Evolutionary conservation across 1,140 invertebrate genomes (phyloP).

Genomic region (Pseudachorutes palmiensis): DNA sequence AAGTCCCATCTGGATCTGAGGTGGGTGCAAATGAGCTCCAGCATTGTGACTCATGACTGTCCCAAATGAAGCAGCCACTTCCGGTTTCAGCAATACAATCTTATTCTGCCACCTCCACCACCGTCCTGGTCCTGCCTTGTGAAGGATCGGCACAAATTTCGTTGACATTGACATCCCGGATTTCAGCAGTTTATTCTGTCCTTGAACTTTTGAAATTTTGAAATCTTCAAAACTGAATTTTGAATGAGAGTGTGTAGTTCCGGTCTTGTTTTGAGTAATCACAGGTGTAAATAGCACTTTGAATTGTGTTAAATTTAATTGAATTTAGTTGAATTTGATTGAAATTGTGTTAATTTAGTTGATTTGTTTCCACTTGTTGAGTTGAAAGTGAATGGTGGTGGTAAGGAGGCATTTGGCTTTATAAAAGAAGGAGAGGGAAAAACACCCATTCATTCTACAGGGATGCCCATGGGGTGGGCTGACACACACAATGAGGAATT

Average conservation of each 20-base stretch:
- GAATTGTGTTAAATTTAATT: no score
- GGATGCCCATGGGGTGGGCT: background rate
- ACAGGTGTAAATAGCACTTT: no score
- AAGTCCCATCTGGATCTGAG: no score
- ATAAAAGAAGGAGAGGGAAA: background rate
- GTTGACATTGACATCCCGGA: background rate
- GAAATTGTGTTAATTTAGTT: no score
- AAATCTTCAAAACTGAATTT: background rate
- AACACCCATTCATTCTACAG: slow-evolving; percentile 3
- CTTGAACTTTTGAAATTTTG: background rate
- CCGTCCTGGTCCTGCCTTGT: slow-evolving; percentile 6
- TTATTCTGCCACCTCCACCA: slow-evolving; percentile 12
- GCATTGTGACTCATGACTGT: no score
- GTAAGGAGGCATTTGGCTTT: background rate
- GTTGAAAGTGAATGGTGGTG: background rate
- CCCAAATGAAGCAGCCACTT: background rate
- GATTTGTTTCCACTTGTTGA: no score
- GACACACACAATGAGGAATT: no score
- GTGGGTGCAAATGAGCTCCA: no score
- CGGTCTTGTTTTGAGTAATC: no score
- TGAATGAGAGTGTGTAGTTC: background rate
- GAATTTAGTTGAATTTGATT: background rate
- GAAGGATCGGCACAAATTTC: slow-evolving; percentile 10
- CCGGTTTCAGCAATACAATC: background rate
- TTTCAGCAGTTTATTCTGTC: background rate